These are phyloP conservation scores for Triplophysa siluroides DNA, from an alignment of 2,113 vertebrate species.

Conservation along the genomic window DNA sequence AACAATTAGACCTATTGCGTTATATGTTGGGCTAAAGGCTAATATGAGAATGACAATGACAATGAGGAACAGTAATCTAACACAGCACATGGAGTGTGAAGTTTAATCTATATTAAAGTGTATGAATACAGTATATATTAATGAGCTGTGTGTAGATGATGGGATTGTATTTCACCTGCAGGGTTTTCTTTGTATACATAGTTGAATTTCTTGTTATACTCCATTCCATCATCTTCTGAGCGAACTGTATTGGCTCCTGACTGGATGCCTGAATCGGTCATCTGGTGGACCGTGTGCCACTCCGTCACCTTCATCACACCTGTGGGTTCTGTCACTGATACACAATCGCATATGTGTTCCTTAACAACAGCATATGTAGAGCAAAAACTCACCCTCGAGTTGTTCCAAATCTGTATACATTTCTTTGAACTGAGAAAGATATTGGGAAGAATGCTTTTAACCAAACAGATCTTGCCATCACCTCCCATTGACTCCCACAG, in stretches of 20 bases:
- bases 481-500: too few species aligned
- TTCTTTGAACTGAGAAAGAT: too few species aligned
- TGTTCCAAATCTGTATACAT: too few species aligned
- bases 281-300: slow-evolving; percentile 92
- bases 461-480: too few species aligned
- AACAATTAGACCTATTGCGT: too few species aligned
- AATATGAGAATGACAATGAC: too few species aligned
- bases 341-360: not conserved
- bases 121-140: not conserved
- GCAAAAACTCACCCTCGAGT: not conserved
- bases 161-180: slow-evolving; percentile 57
- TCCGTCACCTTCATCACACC: slow-evolving; percentile 81
- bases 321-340: slow-evolving; percentile 64
- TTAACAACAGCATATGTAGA: not conserved
- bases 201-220: slow-evolving; percentile 79
- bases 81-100: too few species aligned
- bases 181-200: slow-evolving; percentile 73
- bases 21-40: too few species aligned
- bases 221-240: slow-evolving; percentile 76
- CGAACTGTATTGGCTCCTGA: slow-evolving; percentile 87
- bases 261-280: slow-evolving; percentile 89
- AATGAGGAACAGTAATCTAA: too few species aligned
- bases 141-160: not conserved
- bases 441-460: too few species aligned
- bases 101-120: too few species aligned